phyloP scores from a whole-genome alignment of 2,797 vertebrate genomes.

The Smutsia gigantea region DNA sequence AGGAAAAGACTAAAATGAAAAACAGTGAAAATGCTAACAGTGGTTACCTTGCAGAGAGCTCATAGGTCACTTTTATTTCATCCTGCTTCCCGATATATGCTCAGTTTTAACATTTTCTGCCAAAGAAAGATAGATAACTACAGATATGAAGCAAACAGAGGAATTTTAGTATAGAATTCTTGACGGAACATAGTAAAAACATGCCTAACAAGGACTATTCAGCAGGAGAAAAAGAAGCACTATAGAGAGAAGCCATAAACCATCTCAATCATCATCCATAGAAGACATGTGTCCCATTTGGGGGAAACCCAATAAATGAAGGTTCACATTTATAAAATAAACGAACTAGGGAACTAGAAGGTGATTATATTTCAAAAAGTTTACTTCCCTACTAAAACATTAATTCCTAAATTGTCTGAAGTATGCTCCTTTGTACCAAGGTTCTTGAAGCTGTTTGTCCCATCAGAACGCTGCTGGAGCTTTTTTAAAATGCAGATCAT shows the following conservation, averaged over 20 bases:
- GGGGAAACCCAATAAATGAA: background rate
- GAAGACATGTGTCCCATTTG: background rate
- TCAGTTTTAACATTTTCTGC: background rate
- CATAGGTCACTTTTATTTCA: slow-evolving; percentile 17
- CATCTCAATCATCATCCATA: background rate
- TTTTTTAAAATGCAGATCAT: background rate
- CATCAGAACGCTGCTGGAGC: background rate
- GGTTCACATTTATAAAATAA: background rate
- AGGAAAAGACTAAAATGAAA: background rate
- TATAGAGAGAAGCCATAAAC: background rate
- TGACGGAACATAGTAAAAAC: background rate
- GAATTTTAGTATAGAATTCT: background rate
- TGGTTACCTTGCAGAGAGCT: background rate
- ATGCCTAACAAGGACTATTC: background rate
- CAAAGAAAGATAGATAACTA: background rate
- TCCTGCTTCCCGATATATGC: background rate
- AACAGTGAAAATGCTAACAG: background rate
- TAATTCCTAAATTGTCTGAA: background rate
- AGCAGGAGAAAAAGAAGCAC: background rate
- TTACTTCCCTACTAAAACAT: background rate
- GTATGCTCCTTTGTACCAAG: background rate
- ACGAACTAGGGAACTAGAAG: background rate
- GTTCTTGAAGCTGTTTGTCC: background rate
- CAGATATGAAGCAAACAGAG: background rate
- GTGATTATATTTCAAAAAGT: background rate